These are phyloP conservation scores for Diplosoma virens DNA, from an alignment of 23 tunicate species.

Conservation along the genomic window DNA sequence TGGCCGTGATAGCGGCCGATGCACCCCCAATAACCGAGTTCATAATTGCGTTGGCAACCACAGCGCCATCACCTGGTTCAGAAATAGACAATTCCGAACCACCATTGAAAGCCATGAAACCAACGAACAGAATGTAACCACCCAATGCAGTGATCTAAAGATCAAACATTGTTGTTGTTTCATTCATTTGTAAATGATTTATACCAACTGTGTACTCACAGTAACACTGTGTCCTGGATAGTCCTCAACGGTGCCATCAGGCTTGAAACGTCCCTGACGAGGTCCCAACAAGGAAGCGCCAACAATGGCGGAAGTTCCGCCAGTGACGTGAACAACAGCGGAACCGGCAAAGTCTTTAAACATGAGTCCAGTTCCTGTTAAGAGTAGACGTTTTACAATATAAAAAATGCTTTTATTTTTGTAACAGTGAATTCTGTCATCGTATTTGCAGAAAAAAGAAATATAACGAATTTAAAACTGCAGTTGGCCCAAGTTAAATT, in stretches of 20 bases:
- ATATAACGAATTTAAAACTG: no score
- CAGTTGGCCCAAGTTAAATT: no score
- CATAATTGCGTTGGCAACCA: conserved; percentile 53
- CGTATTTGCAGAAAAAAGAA: no score
- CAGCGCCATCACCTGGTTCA: conserved; percentile 38
- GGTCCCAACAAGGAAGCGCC: conserved; percentile 60
- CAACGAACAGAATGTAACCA: conserved; percentile 77
- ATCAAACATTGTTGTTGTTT: no score
- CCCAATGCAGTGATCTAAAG: conserved; percentile 72
- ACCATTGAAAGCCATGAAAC: conserved; percentile 94
- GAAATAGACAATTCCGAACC: conserved; percentile 77
- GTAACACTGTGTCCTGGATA: conserved; percentile 56
- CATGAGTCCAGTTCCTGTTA: conserved; percentile 51
- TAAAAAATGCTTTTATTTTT: no score
- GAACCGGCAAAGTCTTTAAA: conserved; percentile 30
- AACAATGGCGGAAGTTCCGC: conserved; percentile 71
- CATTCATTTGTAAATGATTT: no score
- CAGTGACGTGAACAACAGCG: conserved; percentile 49
- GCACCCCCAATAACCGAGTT: conserved; percentile 82
- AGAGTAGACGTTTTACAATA: no score
- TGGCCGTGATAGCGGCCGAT: conserved; percentile 50
- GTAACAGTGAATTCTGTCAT: no score
- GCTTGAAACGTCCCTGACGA: conserved; percentile 39
- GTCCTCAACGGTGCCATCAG: conserved; percentile 33
- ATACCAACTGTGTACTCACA: no score